Evolutionary conservation across 2,797 vertebrate genomes (phyloP).

Genomic region (Muscicapa striata): DNA sequence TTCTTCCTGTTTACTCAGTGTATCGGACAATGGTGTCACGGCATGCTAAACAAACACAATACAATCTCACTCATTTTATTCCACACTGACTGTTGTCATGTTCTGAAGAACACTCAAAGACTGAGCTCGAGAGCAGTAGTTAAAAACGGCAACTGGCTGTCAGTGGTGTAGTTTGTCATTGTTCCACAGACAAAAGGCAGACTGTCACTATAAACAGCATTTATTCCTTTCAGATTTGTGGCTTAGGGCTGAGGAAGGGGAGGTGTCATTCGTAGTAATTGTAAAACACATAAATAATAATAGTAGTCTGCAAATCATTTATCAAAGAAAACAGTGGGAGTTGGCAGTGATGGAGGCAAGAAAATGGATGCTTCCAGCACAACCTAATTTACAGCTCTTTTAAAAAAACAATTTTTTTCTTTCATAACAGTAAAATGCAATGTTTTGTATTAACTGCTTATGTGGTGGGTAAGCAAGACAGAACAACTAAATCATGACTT

Average conservation of each 20-base stretch:
- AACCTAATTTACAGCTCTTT: conserved; percentile 73
- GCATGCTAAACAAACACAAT: conserved; percentile 55
- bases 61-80: conserved; percentile 56
- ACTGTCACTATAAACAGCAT: conserved; percentile 79
- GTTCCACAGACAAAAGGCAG: conserved; percentile 78
- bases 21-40: conserved; percentile 3
- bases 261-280: conserved; percentile 75
- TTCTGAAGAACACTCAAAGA: conserved; percentile 68
- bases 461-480: conserved; percentile 41
- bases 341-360: conserved; percentile 73
- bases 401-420: conserved; percentile 55
- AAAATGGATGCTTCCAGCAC: conserved; percentile 72
- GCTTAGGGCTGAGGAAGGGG: conserved; percentile 74
- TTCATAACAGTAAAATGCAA: conserved; percentile 56
- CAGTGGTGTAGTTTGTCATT: conserved; percentile 75
- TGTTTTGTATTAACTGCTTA: conserved; percentile 56
- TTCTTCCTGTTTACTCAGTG: conserved; percentile 30
- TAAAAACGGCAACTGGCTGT: conserved; percentile 68
- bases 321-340: conserved; percentile 76
- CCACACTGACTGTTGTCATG: conserved; percentile 51
- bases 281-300: conserved; percentile 82
- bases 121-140: conserved; percentile 42
- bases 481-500: conserved; percentile 37
- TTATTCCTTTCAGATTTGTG: conserved; percentile 78
- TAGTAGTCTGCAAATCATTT: conserved; percentile 76